Conservation (phyloP, 2,888 invertebrate species). For the Pimpla rufipes region DNA sequence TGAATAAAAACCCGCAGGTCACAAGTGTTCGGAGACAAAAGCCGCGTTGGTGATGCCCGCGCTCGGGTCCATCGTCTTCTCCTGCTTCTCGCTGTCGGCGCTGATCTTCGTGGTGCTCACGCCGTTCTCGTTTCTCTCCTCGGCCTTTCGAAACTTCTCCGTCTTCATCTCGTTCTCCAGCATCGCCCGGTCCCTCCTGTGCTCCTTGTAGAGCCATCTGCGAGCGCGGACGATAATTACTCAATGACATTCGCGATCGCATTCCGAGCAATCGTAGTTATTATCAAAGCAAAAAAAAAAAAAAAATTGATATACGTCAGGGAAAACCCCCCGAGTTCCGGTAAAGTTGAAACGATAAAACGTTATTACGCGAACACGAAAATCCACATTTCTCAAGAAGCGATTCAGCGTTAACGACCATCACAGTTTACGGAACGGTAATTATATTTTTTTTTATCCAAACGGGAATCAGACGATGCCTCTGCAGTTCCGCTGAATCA, state of each 20-base stretch:
- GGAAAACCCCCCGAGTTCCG: neutral
- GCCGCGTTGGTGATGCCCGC: slow-evolving; percentile 85
- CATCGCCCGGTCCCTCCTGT: slow-evolving; percentile 86
- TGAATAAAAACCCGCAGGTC: slow-evolving; percentile 60
- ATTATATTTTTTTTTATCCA: slow-evolving; percentile 12
- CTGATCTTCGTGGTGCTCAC: slow-evolving; percentile 70
- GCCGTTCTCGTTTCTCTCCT: slow-evolving; percentile 83
- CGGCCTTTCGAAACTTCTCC: slow-evolving; percentile 78
- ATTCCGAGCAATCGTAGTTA: neutral
- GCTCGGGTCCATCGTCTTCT: slow-evolving; percentile 84
- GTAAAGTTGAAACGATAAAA: neutral
- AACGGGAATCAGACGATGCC: neutral
- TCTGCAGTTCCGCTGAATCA: neutral
- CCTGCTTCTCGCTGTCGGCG: slow-evolving; percentile 71
- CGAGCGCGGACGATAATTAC: slow-evolving; percentile 73
- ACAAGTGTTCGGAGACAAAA: slow-evolving; percentile 83
- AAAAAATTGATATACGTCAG: neutral
- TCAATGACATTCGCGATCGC: neutral
- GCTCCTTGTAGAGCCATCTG: slow-evolving; percentile 91
- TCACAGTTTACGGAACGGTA: neutral
- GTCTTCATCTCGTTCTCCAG: slow-evolving; percentile 75
- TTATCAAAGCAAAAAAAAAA: neutral
- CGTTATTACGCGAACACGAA: neutral
- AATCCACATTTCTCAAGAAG: neutral
- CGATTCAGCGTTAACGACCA: neutral